Percentiles rank a stretch among this genome's conserved stretches.
Evolutionary conservation across 2,888 invertebrate genomes (phyloP).

Genomic region (Microctonus aethiopoides): DNA sequence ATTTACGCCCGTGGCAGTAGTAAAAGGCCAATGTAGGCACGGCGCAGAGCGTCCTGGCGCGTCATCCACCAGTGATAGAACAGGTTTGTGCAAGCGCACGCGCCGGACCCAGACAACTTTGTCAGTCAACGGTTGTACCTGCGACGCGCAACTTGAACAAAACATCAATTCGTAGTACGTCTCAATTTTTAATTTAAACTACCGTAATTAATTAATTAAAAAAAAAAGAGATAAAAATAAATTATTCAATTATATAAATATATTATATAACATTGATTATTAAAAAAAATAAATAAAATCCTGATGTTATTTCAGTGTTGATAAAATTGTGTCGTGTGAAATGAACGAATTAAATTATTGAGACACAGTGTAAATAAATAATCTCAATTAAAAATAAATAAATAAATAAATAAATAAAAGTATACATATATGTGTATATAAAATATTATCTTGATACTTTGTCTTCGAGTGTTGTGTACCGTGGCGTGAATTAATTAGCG

Average conservation of each 20-base stretch:
- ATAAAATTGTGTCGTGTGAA: too few species aligned
- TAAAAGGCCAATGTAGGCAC: background rate
- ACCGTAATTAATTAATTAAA: conserved; percentile 4
- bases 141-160: conserved; percentile 49
- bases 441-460: background rate
- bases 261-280: too few species aligned
- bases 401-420: background rate
- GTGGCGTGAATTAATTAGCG: conserved; percentile 35
- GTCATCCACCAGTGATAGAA: conserved; percentile 1
- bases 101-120: conserved; percentile 48
- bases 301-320: too few species aligned
- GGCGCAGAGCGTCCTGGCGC: conserved; percentile 10
- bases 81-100: conserved; percentile 46
- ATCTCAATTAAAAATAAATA: background rate
- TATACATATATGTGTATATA: background rate
- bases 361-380: too few species aligned
- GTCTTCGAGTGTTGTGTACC: background rate
- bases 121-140: conserved; percentile 53
- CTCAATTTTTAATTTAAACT: background rate
- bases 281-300: too few species aligned
- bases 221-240: background rate
- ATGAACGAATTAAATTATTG: too few species aligned
- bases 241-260: too few species aligned
- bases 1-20: background rate
- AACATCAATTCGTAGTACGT: background rate